A percentile compares a stretch with the other conserved stretches of the same genome.
Evolutionary conservation across 2,888 invertebrate genomes (phyloP).

Genomic region (Trissolcus japonicus): DNA sequence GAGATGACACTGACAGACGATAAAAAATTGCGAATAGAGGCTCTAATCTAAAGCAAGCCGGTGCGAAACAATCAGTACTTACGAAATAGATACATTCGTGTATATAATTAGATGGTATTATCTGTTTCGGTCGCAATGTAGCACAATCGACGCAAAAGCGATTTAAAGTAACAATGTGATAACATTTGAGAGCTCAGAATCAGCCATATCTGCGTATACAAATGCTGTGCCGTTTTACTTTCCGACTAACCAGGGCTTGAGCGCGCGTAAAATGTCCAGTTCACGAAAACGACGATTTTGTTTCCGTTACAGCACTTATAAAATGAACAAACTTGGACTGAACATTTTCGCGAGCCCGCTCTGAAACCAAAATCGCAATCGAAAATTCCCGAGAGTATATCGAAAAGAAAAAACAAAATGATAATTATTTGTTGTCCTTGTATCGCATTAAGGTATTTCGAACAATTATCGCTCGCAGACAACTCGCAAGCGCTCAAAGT

Average conservation of each 20-base stretch:
- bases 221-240: conserved; percentile 36
- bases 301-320: background rate
- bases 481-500: conserved; percentile 38
- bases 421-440: conserved; percentile 11
- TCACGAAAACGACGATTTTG: background rate
- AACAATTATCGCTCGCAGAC: conserved; percentile 25
- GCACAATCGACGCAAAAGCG: conserved; percentile 46
- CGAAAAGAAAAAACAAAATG: conserved; percentile 10
- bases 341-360: conserved; percentile 1
- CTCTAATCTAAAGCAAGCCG: conserved; percentile 7
- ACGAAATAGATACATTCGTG: conserved; percentile 31
- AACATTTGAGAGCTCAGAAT: conserved; percentile 46
- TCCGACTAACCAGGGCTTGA: conserved; percentile 17
- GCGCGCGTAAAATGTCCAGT: background rate
- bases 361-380: conserved; percentile 35
- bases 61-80: conserved; percentile 52
- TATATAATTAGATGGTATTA: conserved; percentile 42
- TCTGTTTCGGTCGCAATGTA: conserved; percentile 46
- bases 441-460: conserved; percentile 44
- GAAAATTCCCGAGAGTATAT: conserved; percentile 30
- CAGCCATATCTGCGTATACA: conserved; percentile 46
- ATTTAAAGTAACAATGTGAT: conserved; percentile 49
- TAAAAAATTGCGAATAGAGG: conserved; percentile 28
- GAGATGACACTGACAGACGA: conserved; percentile 1
- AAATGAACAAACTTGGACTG: conserved; percentile 1